phyloP scores from a whole-genome alignment of 1,140 invertebrate species.

The Hylaeus anthracinus region DNA sequence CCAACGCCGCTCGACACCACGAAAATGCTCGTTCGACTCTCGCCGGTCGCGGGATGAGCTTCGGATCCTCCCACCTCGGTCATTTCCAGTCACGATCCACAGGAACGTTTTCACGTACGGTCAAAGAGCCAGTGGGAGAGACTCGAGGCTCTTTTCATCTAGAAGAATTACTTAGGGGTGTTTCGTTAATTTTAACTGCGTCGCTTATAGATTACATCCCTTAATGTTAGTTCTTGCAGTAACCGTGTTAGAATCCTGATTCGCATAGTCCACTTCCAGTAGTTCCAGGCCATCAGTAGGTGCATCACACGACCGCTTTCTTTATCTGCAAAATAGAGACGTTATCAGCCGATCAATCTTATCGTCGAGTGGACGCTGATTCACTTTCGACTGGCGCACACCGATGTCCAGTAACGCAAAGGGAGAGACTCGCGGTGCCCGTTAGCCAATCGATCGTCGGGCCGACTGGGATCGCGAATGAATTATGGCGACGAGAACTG shows the following conservation, averaged over 20 bases:
- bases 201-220: too few species aligned
- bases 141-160: too few species aligned
- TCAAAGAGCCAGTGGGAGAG: too few species aligned
- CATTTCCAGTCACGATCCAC: neutral
- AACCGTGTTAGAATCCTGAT: too few species aligned
- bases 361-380: neutral
- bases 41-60: neutral
- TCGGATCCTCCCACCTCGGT: neutral
- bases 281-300: too few species aligned
- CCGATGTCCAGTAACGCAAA: neutral
- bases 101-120: too few species aligned
- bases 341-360: neutral
- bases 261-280: too few species aligned
- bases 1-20: constrained; percentile 17
- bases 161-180: too few species aligned
- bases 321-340: too few species aligned
- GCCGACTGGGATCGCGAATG: neutral
- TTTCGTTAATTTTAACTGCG: too few species aligned
- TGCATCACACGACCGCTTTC: too few species aligned
- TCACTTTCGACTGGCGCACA: neutral
- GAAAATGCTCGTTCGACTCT: constrained; percentile 39
- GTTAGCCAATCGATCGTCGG: constrained; percentile 25
- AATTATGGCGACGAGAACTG: constrained; percentile 17
- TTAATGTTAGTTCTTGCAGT: too few species aligned
- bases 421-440: neutral